Percentiles rank a stretch among this genome's conserved stretches.
Evolutionary conservation across 2,888 invertebrate genomes (phyloP).

Genomic region (Sphaeridia pumilis): DNA sequence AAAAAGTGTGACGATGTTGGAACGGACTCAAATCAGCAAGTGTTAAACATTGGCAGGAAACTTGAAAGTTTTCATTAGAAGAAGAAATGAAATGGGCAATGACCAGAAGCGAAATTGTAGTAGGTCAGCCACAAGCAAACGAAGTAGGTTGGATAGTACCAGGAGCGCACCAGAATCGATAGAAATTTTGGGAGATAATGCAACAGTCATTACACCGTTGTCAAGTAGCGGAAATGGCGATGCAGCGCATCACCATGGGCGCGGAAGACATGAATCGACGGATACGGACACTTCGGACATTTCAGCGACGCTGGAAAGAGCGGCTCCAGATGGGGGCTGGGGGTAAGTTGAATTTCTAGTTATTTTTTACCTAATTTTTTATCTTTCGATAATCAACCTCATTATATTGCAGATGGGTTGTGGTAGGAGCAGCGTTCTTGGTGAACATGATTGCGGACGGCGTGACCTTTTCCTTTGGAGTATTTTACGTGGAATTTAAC

Average conservation of each 20-base stretch:
- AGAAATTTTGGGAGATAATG: background rate
- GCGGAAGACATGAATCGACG: slow-evolving; percentile 32
- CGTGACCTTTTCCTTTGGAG: slow-evolving; percentile 82
- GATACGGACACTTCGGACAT: slow-evolving; percentile 30
- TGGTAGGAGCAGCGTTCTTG: slow-evolving; percentile 77
- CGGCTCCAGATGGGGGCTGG: slow-evolving; percentile 35
- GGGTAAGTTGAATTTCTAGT: no score
- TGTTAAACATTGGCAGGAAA: no score
- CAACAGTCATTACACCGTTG: background rate
- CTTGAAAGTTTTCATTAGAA: no score
- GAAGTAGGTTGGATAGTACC: background rate
- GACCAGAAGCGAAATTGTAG: slow-evolving; percentile 2
- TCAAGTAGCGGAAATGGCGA: slow-evolving; percentile 12
- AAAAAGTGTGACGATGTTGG: no score
- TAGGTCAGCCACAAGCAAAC: background rate
- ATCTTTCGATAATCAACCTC: no score
- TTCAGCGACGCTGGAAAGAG: slow-evolving; percentile 31
- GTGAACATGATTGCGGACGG: slow-evolving; percentile 86
- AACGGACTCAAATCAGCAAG: no score
- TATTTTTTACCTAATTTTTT: no score
- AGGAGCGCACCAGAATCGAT: slow-evolving; percentile 1
- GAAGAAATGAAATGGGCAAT: slow-evolving; percentile 16
- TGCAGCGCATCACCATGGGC: no score
- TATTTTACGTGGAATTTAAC: slow-evolving; percentile 73
- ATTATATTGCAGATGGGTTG: slow-evolving; percentile 78